Percentiles rank a stretch among this genome's conserved stretches.
Conservation (phyloP, 2,888 invertebrate genomes). For the Spatulosminthurus flaviceps region DNA sequence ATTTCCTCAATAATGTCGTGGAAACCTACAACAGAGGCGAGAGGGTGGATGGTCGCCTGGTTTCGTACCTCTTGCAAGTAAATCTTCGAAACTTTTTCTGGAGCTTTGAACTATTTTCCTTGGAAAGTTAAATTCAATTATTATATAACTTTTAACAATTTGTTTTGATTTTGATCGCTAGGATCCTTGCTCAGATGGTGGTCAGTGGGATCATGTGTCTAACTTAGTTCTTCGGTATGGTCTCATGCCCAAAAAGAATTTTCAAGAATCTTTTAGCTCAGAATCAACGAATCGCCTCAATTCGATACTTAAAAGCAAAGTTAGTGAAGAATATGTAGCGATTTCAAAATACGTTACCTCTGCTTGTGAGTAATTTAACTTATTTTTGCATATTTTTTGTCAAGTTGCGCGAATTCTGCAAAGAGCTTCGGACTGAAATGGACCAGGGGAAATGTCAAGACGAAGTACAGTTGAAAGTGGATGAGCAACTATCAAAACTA, state of each 20-base stretch:
- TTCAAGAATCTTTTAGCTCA: slow-evolving; percentile 83
- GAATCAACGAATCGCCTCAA: slow-evolving; percentile 81
- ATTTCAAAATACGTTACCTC: background rate
- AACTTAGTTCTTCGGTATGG: slow-evolving; percentile 88
- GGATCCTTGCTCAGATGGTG: slow-evolving; percentile 86
- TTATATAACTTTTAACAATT: background rate
- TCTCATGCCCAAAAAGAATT: slow-evolving; percentile 86
- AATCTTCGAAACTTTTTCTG: no score
- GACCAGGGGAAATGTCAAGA: slow-evolving; percentile 72
- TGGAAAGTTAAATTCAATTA: no score
- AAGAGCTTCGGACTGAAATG: slow-evolving; percentile 75
- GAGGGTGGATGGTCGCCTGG: slow-evolving; percentile 29
- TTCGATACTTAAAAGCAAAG: slow-evolving; percentile 70
- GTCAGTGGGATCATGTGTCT: slow-evolving; percentile 93
- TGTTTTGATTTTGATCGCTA: slow-evolving; percentile 65
- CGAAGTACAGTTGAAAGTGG: slow-evolving; percentile 73
- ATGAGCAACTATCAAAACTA: slow-evolving; percentile 78
- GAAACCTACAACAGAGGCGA: slow-evolving; percentile 79
- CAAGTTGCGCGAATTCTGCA: slow-evolving; percentile 76
- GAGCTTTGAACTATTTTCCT: no score
- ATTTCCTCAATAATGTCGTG: slow-evolving; percentile 83
- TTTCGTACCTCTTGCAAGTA: slow-evolving; percentile 34
- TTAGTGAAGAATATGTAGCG: background rate
- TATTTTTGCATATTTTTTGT: slow-evolving; percentile 62
- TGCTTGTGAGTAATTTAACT: background rate